Conservation (phyloP, 1,140 invertebrate species). For the Camponotus vicinus region DNA sequence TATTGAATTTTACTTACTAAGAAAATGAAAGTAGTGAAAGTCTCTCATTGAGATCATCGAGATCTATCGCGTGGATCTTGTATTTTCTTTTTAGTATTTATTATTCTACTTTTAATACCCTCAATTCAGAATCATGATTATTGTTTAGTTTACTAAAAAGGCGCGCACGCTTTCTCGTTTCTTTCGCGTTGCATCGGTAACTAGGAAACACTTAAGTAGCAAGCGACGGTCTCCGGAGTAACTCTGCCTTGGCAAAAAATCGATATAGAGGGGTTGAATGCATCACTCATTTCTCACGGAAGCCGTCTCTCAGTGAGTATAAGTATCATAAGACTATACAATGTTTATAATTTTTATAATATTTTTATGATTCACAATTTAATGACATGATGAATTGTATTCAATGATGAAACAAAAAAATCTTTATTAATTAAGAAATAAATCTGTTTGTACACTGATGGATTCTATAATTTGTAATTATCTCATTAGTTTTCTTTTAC, state of each 20-base stretch:
- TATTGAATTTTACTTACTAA: constrained; percentile 17
- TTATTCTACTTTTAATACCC: not conserved
- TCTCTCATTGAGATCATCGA: not conserved
- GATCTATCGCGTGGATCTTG: not conserved
- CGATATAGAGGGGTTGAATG: constrained; percentile 65
- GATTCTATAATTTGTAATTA: not conserved
- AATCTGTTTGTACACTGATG: not conserved
- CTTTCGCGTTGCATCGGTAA: constrained; percentile 64
- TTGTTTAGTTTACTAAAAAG: constrained; percentile 7
- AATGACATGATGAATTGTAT: not conserved
- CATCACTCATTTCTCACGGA: constrained; percentile 50
- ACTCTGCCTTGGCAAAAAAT: constrained; percentile 62
- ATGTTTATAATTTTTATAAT: constrained; percentile 8
- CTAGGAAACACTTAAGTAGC: constrained; percentile 59
- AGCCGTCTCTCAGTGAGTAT: constrained; percentile 16
- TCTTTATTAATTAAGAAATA: constrained; percentile 2
- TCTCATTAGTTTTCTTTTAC: not conserved
- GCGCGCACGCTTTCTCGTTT: not conserved
- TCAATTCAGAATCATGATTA: not conserved
- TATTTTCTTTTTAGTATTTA: not conserved
- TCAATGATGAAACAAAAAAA: not conserved
- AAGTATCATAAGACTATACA: not conserved
- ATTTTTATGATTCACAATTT: not conserved
- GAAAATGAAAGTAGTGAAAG: not conserved
- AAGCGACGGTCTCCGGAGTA: constrained; percentile 66